phyloP scores from a whole-genome alignment of 2,888 invertebrate species.

The Cryptus viduatorius region DNA sequence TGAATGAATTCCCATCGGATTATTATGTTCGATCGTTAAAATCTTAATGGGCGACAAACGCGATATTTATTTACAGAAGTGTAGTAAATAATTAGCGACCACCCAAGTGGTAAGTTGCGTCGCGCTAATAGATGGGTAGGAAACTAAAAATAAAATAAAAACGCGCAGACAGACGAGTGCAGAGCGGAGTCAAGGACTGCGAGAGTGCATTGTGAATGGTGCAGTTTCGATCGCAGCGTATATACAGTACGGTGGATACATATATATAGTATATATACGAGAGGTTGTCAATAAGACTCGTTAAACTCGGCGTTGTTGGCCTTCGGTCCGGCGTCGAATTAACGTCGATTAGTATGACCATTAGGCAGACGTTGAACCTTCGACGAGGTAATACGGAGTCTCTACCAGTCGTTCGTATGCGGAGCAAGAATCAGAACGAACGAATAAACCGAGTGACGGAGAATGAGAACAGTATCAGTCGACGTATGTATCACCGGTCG shows the following conservation, averaged over 20 bases:
- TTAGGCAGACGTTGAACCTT: constrained; percentile 83
- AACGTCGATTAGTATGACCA: constrained; percentile 83
- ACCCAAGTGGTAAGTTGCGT: constrained; percentile 36
- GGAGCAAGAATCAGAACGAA: constrained; percentile 15
- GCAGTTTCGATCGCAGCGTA: constrained; percentile 46
- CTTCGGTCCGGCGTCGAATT: constrained; percentile 80
- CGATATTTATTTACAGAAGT: background rate
- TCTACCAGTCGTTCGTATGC: constrained; percentile 11
- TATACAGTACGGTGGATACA: constrained; percentile 15
- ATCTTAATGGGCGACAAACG: constrained; percentile 9
- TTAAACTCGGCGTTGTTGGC: constrained; percentile 74
- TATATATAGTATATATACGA: constrained; percentile 45
- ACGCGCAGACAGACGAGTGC: constrained; percentile 7
- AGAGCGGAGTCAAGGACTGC: constrained; percentile 15
- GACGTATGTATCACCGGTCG: background rate
- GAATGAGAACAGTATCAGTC: background rate
- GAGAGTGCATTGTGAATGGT: constrained; percentile 46
- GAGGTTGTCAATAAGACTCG: constrained; percentile 76
- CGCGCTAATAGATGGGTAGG: constrained; percentile 5
- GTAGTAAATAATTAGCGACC: constrained; percentile 28
- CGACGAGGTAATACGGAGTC: constrained; percentile 54
- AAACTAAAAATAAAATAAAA: constrained; percentile 7
- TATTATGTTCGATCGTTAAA: background rate
- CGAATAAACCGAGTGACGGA: constrained; percentile 11
- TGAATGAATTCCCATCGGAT: background rate